phyloP scores from a whole-genome alignment of 2,888 invertebrate species.

The Malachius bipustulatus region DNA sequence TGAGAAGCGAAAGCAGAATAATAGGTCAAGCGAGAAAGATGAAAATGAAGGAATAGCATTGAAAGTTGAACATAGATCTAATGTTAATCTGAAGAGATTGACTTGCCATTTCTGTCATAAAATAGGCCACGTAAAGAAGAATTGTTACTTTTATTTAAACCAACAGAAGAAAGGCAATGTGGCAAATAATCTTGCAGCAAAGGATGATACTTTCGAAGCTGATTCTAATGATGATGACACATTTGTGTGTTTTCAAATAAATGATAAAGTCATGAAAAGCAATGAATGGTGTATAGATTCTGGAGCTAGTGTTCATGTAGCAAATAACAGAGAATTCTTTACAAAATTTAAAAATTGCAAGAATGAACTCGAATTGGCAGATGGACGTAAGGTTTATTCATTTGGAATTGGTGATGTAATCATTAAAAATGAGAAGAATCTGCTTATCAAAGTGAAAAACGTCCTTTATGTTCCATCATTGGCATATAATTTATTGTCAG shows the following conservation, averaged over 20 bases:
- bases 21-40: conserved; percentile 6
- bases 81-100: no score
- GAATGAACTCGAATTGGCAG: no score
- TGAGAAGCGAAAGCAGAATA: no score
- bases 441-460: not conserved
- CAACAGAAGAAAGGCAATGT: not conserved
- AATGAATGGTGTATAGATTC: not conserved
- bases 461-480: not conserved
- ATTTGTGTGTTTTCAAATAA: no score
- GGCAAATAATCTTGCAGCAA: not conserved
- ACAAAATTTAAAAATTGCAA: no score
- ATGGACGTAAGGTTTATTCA: not conserved
- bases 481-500: not conserved
- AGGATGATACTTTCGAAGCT: no score
- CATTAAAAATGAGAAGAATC: no score
- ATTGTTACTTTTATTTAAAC: not conserved
- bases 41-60: no score
- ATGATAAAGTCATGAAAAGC: no score
- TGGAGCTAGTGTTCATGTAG: not conserved
- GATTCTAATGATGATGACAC: no score
- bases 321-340: not conserved
- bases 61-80: no score
- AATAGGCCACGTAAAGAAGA: conserved; percentile 1
- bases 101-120: not conserved
- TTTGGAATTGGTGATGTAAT: not conserved